Evolutionary conservation across 2,113 vertebrate genomes (phyloP), one percentile per base, ranked within the genome.

Genomic region (Orcinus orca): DNA sequence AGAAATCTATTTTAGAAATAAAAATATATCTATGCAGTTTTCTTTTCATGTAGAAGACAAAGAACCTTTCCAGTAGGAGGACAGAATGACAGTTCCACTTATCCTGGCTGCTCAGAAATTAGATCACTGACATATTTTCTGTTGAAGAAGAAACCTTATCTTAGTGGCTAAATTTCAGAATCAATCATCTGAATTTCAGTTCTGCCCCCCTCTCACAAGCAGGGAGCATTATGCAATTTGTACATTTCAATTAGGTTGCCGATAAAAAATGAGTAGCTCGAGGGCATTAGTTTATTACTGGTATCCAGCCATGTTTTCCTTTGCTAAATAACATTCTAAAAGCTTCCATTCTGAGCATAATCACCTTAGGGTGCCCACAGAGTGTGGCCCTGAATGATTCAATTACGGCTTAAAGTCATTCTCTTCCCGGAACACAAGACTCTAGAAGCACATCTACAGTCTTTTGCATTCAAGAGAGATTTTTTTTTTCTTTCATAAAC

Each of bases 271-370:
- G 31, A 97, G 97, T 97, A 95, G 97, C 98, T 98, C 88, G 73
- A 97, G 98, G 98, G 97, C 97, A 97, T 94, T 97, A 89, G 97
- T 98, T 98, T 98, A 98, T 98, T 98, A 98, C 98, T 98, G 96
- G 98, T 97, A 97, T 97, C 98, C 98, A 98, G 98, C 97, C 98
- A 97, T 97, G 98, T 98, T 98, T 98, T 98, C 97, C 98, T 98
- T 98, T 98, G 97, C 97, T 98, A 98, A 98, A 98, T 98, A 98
- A 97, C 97, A 95, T 98, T 98, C 98, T 98, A 98, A 98, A 98
- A 98, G 97, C 98, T 97, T 98, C 98, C 96, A 70, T 98, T 98
- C 98, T 96, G 96, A 98, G 94, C 96, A 93, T 98, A 98, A 98
- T 98, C 98, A 98, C 98, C 98, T 97, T 96, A 98, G 97, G 98